Conservation (phyloP, 2,113 vertebrate genomes). For the Hippocampus barbouri region DNA sequence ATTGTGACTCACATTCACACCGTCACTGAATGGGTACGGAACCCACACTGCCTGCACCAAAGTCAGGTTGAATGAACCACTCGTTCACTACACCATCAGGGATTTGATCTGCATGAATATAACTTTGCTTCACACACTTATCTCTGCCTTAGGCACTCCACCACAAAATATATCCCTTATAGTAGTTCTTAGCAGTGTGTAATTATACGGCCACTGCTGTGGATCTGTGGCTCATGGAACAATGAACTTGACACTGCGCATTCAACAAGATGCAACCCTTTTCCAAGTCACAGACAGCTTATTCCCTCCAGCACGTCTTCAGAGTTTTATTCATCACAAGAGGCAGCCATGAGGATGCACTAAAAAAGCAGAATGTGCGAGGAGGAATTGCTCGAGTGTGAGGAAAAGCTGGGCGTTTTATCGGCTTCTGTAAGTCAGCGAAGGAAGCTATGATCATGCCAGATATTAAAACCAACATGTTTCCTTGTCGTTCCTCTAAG, state of each 20-base stretch:
- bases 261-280: constrained; percentile 23
- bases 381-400: constrained; percentile 24
- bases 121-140: constrained; percentile 19
- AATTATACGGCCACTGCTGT: constrained; percentile 58
- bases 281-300: constrained; percentile 32
- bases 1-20: too few species aligned
- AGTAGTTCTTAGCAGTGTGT: constrained; percentile 51
- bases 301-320: constrained; percentile 25
- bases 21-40: too few species aligned
- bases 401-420: constrained; percentile 40
- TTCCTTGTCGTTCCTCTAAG: constrained; percentile 6
- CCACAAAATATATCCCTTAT: constrained; percentile 52
- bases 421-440: constrained; percentile 16
- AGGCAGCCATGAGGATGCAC: constrained; percentile 26
- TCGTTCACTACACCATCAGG: not conserved
- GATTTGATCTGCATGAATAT: not conserved
- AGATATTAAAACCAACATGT: constrained; percentile 15
- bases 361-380: constrained; percentile 35
- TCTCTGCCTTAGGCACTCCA: constrained; percentile 31
- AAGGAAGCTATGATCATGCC: constrained; percentile 24
- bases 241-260: constrained; percentile 42
- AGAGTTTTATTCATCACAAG: constrained; percentile 20
- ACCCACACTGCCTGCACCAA: too few species aligned
- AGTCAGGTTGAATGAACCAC: not conserved
- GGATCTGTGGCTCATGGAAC: constrained; percentile 44